phyloP scores from a whole-genome alignment of 2,797 vertebrate genomes.

The Clarias laeviceps region DNA sequence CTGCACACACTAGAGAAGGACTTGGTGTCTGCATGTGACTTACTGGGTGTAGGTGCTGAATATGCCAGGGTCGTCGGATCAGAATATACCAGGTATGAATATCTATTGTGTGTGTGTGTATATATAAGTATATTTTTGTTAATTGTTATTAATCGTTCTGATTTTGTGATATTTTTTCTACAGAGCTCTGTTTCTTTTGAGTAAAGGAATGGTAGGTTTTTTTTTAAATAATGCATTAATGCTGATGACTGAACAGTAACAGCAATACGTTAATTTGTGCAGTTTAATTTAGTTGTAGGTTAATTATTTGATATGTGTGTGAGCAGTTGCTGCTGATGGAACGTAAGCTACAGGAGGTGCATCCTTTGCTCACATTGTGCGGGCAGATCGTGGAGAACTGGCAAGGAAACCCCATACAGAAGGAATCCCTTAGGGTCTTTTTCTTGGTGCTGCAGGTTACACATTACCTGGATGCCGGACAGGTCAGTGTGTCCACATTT shows the following conservation, averaged over 20 bases:
- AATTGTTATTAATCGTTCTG: not conserved
- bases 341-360: constrained; percentile 91
- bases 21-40: constrained; percentile 94
- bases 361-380: constrained; percentile 92
- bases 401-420: constrained; percentile 99
- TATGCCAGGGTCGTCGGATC: constrained; percentile 96
- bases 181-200: constrained; percentile 85
- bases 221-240: not conserved
- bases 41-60: constrained; percentile 94
- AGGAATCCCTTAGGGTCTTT: constrained; percentile 94
- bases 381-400: constrained; percentile 98
- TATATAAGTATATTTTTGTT: too few species aligned
- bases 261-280: not conserved
- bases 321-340: constrained; percentile 54
- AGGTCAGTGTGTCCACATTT: constrained; percentile 73
- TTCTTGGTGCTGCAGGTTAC: constrained; percentile 98
- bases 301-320: not conserved
- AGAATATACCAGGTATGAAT: constrained; percentile 90
- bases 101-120: not conserved
- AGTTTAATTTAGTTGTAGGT: not conserved
- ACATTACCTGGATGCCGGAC: constrained; percentile 96
- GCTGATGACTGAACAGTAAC: not conserved
- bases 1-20: constrained; percentile 98
- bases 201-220: constrained; percentile 85
- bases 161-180: constrained; percentile 43